A percentile compares a stretch with the other conserved stretches of the same genome.
Evolutionary conservation across 2,113 vertebrate genomes (phyloP).

Genomic region (Dasyurus viverrinus): DNA sequence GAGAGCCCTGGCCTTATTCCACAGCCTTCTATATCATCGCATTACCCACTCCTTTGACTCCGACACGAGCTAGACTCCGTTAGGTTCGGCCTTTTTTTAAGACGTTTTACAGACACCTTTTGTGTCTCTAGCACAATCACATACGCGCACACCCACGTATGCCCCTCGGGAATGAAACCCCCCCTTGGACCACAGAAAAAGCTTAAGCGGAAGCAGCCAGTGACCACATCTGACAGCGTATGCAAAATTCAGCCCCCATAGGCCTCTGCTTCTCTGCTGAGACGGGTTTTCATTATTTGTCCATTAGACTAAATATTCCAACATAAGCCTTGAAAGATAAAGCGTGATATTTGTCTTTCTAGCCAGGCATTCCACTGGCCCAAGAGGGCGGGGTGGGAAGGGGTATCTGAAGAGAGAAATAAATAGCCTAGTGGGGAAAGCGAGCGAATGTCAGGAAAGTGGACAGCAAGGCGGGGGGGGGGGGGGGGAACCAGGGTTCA

Average conservation of each 20-base stretch:
- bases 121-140: neutral
- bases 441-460: neutral
- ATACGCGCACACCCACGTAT: neutral
- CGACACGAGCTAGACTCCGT: conserved; percentile 79
- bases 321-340: conserved; percentile 76
- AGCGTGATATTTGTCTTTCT: conserved; percentile 64
- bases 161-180: neutral
- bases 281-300: neutral
- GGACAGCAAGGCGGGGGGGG: neutral
- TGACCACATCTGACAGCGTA: neutral
- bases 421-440: neutral
- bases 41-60: conserved; percentile 81
- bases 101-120: neutral
- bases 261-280: neutral
- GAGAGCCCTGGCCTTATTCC: conserved; percentile 61
- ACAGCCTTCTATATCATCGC: conserved; percentile 69
- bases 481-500: neutral
- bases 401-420: neutral
- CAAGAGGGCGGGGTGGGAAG: neutral
- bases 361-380: conserved; percentile 42
- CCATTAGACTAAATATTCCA: conserved; percentile 77
- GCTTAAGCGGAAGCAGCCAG: neutral
- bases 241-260: neutral
- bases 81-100: conserved; percentile 70
- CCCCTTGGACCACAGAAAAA: neutral